phyloP scores from a whole-genome alignment of 2,888 invertebrate species.

The Sicus ferrugineus region DNA sequence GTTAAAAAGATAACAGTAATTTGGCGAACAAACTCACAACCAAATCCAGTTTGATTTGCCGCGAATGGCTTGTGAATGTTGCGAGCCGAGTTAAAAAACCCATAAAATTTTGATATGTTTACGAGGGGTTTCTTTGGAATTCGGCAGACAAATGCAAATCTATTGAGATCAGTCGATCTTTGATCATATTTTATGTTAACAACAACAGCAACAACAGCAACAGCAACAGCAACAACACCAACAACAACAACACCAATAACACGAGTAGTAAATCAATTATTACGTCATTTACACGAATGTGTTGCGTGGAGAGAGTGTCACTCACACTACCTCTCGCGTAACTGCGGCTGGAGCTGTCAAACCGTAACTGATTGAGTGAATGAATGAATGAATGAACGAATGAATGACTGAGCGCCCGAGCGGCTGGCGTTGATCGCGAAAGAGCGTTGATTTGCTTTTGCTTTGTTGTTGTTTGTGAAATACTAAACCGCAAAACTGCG shows the following conservation, averaged over 20 bases:
- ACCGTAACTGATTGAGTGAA: no score
- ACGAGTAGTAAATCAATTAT: background rate
- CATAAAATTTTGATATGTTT: background rate
- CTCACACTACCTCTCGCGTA: background rate
- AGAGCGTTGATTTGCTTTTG: no score
- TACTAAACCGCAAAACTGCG: background rate
- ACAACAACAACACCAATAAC: no score
- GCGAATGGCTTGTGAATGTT: no score
- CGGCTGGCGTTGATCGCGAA: background rate
- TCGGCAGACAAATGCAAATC: background rate
- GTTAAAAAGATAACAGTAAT: no score
- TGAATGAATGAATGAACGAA: no score
- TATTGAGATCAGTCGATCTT: background rate
- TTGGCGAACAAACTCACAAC: no score
- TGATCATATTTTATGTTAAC: slow-evolving; percentile 4
- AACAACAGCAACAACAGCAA: no score
- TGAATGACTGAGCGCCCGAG: background rate
- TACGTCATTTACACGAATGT: background rate
- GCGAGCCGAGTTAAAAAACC: background rate
- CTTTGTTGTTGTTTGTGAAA: background rate
- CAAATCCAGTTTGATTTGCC: no score
- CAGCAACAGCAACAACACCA: no score
- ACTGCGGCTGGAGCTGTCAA: no score
- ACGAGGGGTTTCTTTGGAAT: background rate
- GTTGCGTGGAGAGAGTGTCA: background rate